A percentile compares a stretch with the other conserved stretches of the same genome.
Evolutionary conservation across 2,888 invertebrate species (phyloP).

Genomic region (Laothoe populi): DNA sequence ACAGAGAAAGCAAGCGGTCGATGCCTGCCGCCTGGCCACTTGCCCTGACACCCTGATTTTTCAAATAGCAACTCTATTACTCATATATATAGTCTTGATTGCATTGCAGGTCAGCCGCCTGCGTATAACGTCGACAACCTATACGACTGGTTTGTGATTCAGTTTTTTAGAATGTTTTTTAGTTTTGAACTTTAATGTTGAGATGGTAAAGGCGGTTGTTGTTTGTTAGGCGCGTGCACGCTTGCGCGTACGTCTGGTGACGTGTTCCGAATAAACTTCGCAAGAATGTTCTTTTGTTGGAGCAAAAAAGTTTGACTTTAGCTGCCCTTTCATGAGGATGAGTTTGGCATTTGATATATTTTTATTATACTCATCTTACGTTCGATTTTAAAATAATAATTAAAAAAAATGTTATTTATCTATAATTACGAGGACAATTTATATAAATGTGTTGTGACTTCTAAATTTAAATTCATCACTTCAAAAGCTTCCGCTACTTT

Average conservation of each 20-base stretch:
- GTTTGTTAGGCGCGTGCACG: not conserved
- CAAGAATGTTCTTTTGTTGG: conserved; percentile 13
- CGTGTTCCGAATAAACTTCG: conserved; percentile 20
- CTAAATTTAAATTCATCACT: too few relatives aligned
- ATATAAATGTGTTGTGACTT: too few relatives aligned
- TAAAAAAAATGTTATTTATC: too few relatives aligned
- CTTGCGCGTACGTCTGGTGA: conserved; percentile 21
- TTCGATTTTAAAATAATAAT: not conserved
- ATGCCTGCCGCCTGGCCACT: conserved; percentile 49
- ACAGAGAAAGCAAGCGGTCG: conserved; percentile 55
- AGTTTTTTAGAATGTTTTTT: conserved; percentile 29
- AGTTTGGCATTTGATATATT: not conserved
- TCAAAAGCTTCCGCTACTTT: too few relatives aligned
- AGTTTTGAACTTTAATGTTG: conserved; percentile 6
- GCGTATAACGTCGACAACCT: conserved; percentile 7
- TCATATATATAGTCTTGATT: conserved; percentile 27
- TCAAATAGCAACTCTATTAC: conserved; percentile 31
- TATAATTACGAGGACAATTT: not conserved
- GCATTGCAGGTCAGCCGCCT: not conserved
- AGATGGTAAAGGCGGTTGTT: not conserved
- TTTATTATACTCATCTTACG: too few relatives aligned
- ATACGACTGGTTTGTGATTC: conserved; percentile 31
- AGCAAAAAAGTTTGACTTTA: conserved; percentile 20
- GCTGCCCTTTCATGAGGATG: conserved; percentile 1
- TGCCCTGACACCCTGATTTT: conserved; percentile 30